Conservation (phyloP, 2,888 invertebrate genomes). For the Napeogenes inachia region DNA sequence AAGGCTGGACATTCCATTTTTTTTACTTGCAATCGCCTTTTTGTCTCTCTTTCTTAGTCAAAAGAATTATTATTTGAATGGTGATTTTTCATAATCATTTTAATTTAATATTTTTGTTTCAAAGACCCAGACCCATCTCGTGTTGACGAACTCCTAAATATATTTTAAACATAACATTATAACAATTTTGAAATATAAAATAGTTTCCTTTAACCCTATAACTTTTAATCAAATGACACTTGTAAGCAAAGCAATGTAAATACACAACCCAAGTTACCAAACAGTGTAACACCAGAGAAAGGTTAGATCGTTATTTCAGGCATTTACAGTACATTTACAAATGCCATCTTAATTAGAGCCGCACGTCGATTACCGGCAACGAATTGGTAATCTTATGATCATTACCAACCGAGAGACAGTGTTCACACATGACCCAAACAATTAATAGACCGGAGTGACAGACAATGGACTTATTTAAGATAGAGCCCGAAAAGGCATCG, state of each 20-base stretch:
- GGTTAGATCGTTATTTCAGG: slow-evolving; percentile 27
- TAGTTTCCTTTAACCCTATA: no score
- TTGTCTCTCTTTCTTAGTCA: neutral
- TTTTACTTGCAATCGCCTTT: neutral
- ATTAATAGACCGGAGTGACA: slow-evolving; percentile 40
- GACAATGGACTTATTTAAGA: slow-evolving; percentile 45
- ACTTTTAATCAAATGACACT: no score
- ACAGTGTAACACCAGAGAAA: slow-evolving; percentile 29
- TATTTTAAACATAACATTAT: no score
- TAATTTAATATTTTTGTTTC: no score
- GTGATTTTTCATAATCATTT: no score
- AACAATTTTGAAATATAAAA: no score
- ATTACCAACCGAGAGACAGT: slow-evolving; percentile 19
- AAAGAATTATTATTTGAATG: neutral
- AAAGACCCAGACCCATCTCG: no score
- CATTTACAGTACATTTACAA: slow-evolving; percentile 25
- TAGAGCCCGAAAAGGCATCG: slow-evolving; percentile 57
- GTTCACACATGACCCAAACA: slow-evolving; percentile 34
- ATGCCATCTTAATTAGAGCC: slow-evolving; percentile 30
- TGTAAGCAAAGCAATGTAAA: no score
- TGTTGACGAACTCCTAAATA: no score
- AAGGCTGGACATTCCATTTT: neutral
- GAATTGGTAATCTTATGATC: slow-evolving; percentile 25
- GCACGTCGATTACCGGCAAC: slow-evolving; percentile 20
- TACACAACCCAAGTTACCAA: slow-evolving; percentile 3